A percentile compares a stretch with the other conserved stretches of the same genome.
Evolutionary conservation across 2,113 vertebrate genomes (phyloP).

Genomic region (Daubentonia madagascariensis): DNA sequence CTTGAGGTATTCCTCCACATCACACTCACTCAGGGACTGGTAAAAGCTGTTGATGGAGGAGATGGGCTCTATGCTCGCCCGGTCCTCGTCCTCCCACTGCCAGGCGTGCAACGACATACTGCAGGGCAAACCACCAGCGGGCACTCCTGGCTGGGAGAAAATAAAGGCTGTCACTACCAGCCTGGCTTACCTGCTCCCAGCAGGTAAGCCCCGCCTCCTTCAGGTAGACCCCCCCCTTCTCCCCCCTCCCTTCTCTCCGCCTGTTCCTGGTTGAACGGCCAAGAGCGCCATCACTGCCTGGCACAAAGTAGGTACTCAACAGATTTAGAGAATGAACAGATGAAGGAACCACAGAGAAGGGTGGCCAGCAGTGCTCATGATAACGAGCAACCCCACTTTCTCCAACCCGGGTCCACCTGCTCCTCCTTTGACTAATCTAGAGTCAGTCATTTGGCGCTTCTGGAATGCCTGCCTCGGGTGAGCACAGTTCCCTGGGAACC

Average conservation of each 20-base stretch:
- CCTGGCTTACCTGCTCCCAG: background rate
- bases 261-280: background rate
- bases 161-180: background rate
- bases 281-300: background rate
- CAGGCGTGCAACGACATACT: slow-evolving; percentile 32
- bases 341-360: background rate
- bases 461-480: background rate
- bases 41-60: background rate
- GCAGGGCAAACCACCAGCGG: background rate
- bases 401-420: background rate
- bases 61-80: fast-evolving
- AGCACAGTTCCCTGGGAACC: background rate
- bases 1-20: background rate
- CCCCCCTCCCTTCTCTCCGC: background rate
- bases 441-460: background rate
- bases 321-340: background rate
- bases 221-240: too few species aligned
- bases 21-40: background rate
- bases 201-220: background rate
- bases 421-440: background rate
- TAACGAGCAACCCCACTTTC: background rate
- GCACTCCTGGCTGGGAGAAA: background rate
- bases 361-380: background rate
- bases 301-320: background rate
- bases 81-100: slow-evolving; percentile 40